Conservation (phyloP, 2,888 invertebrate genomes). For the Luperina testacea region DNA sequence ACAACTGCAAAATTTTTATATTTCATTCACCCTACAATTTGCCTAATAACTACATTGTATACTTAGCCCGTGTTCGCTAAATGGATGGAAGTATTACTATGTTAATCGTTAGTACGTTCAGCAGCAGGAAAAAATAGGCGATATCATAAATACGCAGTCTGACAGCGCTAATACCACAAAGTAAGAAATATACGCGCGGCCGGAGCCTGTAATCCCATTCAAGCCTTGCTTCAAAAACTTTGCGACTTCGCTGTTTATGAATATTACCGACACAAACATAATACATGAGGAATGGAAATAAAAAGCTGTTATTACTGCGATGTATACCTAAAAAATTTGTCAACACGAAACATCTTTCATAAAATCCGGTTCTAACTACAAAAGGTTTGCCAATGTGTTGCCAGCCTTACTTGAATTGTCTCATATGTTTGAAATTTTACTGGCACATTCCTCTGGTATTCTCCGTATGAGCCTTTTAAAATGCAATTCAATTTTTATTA, state of each 20-base stretch:
- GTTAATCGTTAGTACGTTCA: conserved; percentile 19
- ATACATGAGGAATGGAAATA: conserved; percentile 26
- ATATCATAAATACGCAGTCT: conserved; percentile 47
- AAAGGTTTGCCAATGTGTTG: not conserved
- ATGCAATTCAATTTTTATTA: not conserved
- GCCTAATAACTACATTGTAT: not conserved
- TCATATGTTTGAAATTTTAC: not conserved
- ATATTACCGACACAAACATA: conserved; percentile 32
- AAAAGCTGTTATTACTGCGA: conserved; percentile 16
- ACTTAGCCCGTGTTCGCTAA: not conserved
- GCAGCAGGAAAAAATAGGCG: conserved; percentile 40
- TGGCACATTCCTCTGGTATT: not conserved
- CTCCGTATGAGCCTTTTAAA: not conserved
- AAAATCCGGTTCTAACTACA: not conserved
- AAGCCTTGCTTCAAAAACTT: conserved; percentile 55
- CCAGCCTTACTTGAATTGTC: not conserved
- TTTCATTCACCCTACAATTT: not conserved
- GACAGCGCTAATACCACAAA: conserved; percentile 54
- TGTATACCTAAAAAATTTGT: not conserved
- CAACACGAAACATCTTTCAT: not conserved
- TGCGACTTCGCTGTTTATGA: conserved; percentile 43
- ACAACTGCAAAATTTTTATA: not conserved
- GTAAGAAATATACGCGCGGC: conserved; percentile 49
- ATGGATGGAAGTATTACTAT: conserved; percentile 11
- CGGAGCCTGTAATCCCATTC: conserved; percentile 47